Base-by-base conservation (phyloP, 2,888 invertebrate species). In the Dermolepida albohirtum region DNA sequence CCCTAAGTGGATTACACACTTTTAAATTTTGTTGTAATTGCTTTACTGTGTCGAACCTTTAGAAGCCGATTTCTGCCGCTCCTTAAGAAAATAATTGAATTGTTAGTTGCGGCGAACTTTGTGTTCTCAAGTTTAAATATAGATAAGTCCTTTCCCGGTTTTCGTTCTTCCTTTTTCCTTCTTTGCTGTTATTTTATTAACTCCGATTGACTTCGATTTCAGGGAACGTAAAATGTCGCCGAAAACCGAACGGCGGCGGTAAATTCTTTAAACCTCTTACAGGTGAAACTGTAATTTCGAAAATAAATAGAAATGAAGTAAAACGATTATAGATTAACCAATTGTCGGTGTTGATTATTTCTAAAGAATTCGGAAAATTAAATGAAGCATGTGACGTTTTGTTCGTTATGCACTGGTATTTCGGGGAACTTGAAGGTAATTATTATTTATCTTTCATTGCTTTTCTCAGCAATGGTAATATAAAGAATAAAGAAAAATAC, bases 11-110 rank as follows among this genome's bases (percentile, higher is more conserved):
- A 77, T 77, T 78, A 78, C 72, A 71, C 70, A 73, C 75, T 77
- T 75, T 77, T 77, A 77, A 80, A 80, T 78, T 77, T 78, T 78
- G 74, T 76, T 77, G 78, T 78, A 78, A 79, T 79, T 79, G 79
- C 78, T 78, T 79, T 76, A 71, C 74, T 74, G 73, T 77, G 76
- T 75, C 73, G 70, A 68, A 62, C 70, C 67, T 73, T 71, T 68
- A 65, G 72, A 77, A 75, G 72, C 72, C 71, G 72, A 72, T 72
- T 72, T 55, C 55, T 66, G 40, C 34, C n/a, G 67, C 65, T 68
- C 65, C 69, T 67, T 70, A 69, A 70, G 70, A 69, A 72, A 71
- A 70, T 72, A 71, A 72, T 72, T 70, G 72, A 71, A 70, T 71
- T 70, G 67, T 71, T 69, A 67, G 72, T 34, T 59, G 67, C 72